phyloP scores from a whole-genome alignment of 2,888 invertebrate species.

The Ophion obscuratus region DNA sequence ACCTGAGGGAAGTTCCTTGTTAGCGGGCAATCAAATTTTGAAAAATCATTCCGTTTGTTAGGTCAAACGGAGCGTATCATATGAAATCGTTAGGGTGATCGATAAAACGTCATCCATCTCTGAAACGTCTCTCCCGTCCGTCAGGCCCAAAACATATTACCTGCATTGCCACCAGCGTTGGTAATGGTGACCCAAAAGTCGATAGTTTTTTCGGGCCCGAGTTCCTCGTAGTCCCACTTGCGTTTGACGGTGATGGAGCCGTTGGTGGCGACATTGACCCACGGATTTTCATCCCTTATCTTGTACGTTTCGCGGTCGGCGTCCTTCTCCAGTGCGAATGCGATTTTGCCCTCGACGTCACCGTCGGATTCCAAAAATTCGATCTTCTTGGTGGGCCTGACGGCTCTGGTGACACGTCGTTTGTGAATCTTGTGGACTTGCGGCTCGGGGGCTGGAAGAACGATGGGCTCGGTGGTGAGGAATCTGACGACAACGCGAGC shows the following conservation, averaged over 20 bases:
- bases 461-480: slow-evolving; percentile 78
- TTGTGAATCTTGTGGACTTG: slow-evolving; percentile 84
- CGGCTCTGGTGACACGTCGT: slow-evolving; percentile 90
- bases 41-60: background rate
- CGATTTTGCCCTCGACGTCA: slow-evolving; percentile 93
- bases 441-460: slow-evolving; percentile 83
- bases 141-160: slow-evolving; percentile 82
- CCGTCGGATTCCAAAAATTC: slow-evolving; percentile 97
- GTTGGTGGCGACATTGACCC: slow-evolving; percentile 96
- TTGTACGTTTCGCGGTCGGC: slow-evolving; percentile 96
- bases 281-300: slow-evolving; percentile 96
- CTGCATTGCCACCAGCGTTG: slow-evolving; percentile 89
- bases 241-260: slow-evolving; percentile 97
- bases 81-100: background rate
- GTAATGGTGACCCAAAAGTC: slow-evolving; percentile 98
- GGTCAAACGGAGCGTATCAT: background rate
- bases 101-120: slow-evolving; percentile 13
- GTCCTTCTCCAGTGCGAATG: slow-evolving; percentile 96
- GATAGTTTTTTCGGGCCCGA: slow-evolving; percentile 97
- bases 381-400: slow-evolving; percentile 96
- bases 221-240: slow-evolving; percentile 98
- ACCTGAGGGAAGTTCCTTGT: no score
- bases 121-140: background rate
- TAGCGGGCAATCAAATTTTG: background rate
- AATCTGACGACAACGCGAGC: slow-evolving; percentile 92